These are phyloP conservation scores for Sebastes schlegelii DNA, from an alignment of 2,113 vertebrate species.

Conservation along the genomic window DNA sequence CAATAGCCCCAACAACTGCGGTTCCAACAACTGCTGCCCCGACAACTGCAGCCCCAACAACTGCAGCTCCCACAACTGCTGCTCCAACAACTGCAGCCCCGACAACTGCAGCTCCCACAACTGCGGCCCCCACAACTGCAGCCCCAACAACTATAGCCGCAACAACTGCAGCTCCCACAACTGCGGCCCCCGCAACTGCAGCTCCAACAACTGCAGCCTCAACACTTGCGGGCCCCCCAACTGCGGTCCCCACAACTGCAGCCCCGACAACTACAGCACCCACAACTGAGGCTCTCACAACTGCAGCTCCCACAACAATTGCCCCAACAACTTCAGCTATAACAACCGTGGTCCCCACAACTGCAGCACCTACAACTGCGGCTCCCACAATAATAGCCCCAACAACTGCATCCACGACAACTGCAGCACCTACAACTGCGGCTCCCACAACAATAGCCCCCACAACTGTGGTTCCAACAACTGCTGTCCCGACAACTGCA, in stretches of 20 bases:
- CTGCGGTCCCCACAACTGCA: neutral
- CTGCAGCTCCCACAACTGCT: neutral
- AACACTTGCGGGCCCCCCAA: neutral
- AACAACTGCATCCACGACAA: neutral
- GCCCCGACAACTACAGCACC: neutral
- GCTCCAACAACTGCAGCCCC: too few species aligned
- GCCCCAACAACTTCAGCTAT: too few species aligned
- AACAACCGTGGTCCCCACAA: too few species aligned
- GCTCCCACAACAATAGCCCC: neutral
- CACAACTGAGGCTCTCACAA: neutral
- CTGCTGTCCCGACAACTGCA: neutral
- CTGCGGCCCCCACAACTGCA: neutral
- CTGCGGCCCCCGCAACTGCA: neutral
- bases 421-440: neutral
- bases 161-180: neutral
- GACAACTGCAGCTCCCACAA: too few species aligned
- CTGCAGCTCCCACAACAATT: neutral
- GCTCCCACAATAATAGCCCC: neutral
- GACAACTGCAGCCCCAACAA: neutral
- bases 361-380: neutral
- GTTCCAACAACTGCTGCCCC: neutral
- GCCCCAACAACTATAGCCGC: accelerated
- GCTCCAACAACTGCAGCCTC: neutral
- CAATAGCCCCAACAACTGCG: neutral
- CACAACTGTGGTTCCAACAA: neutral